Base-by-base conservation (phyloP, 2,797 vertebrate genomes). In the Neopelma chrysocephalum region DNA sequence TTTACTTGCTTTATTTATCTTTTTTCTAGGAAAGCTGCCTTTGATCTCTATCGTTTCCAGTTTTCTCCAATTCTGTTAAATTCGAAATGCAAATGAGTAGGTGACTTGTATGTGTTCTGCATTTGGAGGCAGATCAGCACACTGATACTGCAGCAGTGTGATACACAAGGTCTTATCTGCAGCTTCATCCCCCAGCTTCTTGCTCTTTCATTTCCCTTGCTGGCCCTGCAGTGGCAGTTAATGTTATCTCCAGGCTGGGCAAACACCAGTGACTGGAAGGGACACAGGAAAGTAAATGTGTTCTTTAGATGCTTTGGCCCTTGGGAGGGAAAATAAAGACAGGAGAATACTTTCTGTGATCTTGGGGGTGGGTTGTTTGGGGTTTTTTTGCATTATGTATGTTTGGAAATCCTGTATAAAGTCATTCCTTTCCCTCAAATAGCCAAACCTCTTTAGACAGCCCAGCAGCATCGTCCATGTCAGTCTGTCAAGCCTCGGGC, bases 171-270 rank as follows among this genome's bases (percentile, higher is more conserved):
- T 93, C 71, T 94, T 94, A 95, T 93, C 96, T 90, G 60, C 68
- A 82, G 85, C 88, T 86, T 79, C 69, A 64, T 82, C 73, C 77
- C 47, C 11, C 92, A 82, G 78, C 72, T 77, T 89, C 48, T 93
- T 79, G 23, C 66, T 81, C 40, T 93, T 93, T 95, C 69, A 82
- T 95, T 94, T 94, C 86, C 88, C 89, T 54, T 77, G 76, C 82
- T 91, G 68, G 31, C 62, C 82, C 72, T 96, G 61, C 87, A 81
- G 79, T 54, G 68, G n/a, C 64, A 79, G 53, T 89, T 76, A 56
- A 42, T 2, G 2, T 88, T 94, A 82, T 85, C 75, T 92, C n/a
- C 45, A 68, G 79, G 42, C 4, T 54, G 64, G 60, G 64, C 61
- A 68, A 71, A 27, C 77, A 66, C 54, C 66, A 94, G 53, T 73